A percentile compares a stretch with the other conserved stretches of the same genome.
These are phyloP conservation scores for Peromyscus leucopus DNA, from an alignment of 2,113 vertebrate species.

Conservation along the genomic window DNA sequence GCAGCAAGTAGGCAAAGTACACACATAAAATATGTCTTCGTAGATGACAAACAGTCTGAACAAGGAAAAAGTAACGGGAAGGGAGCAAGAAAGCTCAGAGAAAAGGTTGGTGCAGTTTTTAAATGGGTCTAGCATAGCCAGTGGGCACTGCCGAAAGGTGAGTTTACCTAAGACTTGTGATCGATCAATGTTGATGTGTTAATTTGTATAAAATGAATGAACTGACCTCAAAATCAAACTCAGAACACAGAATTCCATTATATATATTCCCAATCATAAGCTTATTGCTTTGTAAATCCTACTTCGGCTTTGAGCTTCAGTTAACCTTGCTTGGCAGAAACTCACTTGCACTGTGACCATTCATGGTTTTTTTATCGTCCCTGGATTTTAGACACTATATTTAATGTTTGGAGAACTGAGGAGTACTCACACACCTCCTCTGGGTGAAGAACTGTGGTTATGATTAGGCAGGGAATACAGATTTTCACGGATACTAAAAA, in stretches of 20 bases:
- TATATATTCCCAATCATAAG: constrained; percentile 2
- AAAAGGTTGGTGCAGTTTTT: not conserved
- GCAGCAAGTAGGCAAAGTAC: not conserved
- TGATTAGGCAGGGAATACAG: not conserved
- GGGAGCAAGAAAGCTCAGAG: not conserved
- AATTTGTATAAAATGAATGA: constrained; percentile 41
- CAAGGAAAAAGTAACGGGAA: not conserved
- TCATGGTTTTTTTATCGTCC: not conserved
- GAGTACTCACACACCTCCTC: not conserved
- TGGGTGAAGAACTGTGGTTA: not conserved
- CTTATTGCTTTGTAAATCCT: not conserved
- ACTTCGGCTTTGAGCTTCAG: not conserved
- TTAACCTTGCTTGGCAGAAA: not conserved
- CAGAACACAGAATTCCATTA: not conserved
- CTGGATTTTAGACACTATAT: not conserved
- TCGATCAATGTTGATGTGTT: not conserved
- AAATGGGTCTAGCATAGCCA: not conserved
- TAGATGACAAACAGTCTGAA: not conserved
- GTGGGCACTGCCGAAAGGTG: not conserved
- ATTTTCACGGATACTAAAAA: not conserved
- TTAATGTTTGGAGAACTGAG: not conserved
- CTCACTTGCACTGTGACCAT: not conserved
- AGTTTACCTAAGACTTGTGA: not conserved
- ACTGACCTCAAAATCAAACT: not conserved
- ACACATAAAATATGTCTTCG: not conserved